These are phyloP conservation scores for Poeciliopsis presidionis DNA, from an alignment of 2,797 vertebrate genomes.

Conservation along the genomic window DNA sequence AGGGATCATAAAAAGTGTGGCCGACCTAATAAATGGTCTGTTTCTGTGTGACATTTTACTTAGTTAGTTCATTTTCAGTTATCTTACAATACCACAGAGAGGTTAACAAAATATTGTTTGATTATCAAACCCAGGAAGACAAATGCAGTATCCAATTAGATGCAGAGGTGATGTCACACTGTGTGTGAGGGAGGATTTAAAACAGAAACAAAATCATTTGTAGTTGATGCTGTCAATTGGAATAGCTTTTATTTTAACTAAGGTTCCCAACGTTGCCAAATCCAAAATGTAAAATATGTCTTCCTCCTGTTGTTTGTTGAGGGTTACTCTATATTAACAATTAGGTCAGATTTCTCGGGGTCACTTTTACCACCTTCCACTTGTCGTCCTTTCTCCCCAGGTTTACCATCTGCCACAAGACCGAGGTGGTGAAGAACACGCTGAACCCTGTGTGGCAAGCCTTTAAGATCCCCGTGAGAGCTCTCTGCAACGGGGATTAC, in stretches of 20 bases:
- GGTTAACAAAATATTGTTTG: not conserved
- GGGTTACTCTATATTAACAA: not conserved
- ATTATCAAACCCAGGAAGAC: not conserved
- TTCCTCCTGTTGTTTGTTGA: not conserved
- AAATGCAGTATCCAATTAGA: not conserved
- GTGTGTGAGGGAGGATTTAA: not conserved
- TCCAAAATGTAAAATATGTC: not conserved
- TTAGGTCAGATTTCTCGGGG: not conserved
- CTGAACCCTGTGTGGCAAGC: constrained; percentile 95
- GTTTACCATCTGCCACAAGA: constrained; percentile 95
- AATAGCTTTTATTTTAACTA: not conserved
- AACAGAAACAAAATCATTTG: not conserved
- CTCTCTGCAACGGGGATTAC: constrained; percentile 92
- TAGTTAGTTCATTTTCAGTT: not conserved
- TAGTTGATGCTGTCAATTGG: not conserved
- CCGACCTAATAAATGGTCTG: not conserved
- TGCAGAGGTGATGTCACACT: not conserved
- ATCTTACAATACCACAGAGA: not conserved
- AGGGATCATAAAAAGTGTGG: not conserved
- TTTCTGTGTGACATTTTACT: not conserved
- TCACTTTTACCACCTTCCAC: not conserved
- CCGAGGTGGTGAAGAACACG: constrained; percentile 92
- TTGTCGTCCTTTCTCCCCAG: constrained; percentile 58
- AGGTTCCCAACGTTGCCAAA: not conserved
- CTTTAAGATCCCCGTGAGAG: constrained; percentile 91